Evolutionary conservation across 1,140 invertebrate species (phyloP).

Genomic region (Eupeodes corollae): DNA sequence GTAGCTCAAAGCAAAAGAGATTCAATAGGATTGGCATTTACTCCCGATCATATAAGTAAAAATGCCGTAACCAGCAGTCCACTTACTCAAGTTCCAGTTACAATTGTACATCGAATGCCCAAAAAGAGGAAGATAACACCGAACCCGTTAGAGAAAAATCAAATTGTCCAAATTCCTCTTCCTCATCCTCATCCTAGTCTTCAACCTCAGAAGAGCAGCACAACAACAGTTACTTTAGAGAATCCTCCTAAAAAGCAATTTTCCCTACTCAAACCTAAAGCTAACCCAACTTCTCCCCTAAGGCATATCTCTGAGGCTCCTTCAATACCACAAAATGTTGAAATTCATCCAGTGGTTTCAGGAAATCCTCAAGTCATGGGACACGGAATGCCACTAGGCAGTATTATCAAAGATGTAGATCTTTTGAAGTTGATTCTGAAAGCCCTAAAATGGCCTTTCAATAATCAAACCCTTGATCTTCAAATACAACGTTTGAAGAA

Average conservation of each 20-base stretch:
- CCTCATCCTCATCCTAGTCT: background rate
- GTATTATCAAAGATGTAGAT: constrained; percentile 29
- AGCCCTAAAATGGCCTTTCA: constrained; percentile 31
- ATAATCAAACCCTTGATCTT: constrained; percentile 17
- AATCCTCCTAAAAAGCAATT: too few relatives aligned
- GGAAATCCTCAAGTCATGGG: background rate
- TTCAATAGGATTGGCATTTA: background rate
- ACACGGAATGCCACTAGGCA: constrained; percentile 25
- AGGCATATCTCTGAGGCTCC: background rate
- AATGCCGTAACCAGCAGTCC: background rate
- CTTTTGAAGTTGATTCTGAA: constrained; percentile 32
- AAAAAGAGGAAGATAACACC: background rate
- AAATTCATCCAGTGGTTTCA: background rate
- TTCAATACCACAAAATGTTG: background rate
- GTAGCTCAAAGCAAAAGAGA: background rate
- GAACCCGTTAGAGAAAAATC: background rate
- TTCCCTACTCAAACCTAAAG: background rate
- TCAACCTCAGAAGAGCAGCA: background rate
- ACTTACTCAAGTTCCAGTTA: too few relatives aligned
- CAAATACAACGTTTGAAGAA: constrained; percentile 29
- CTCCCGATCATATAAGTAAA: background rate
- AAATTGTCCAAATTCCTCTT: background rate
- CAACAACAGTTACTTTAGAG: too few relatives aligned
- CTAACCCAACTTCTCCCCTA: background rate
- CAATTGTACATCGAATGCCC: too few relatives aligned